Percentiles rank a stretch among this genome's conserved stretches.
These are phyloP conservation scores for Takifugu bimaculatus DNA, from an alignment of 2,113 vertebrate genomes.

Conservation along the genomic window DNA sequence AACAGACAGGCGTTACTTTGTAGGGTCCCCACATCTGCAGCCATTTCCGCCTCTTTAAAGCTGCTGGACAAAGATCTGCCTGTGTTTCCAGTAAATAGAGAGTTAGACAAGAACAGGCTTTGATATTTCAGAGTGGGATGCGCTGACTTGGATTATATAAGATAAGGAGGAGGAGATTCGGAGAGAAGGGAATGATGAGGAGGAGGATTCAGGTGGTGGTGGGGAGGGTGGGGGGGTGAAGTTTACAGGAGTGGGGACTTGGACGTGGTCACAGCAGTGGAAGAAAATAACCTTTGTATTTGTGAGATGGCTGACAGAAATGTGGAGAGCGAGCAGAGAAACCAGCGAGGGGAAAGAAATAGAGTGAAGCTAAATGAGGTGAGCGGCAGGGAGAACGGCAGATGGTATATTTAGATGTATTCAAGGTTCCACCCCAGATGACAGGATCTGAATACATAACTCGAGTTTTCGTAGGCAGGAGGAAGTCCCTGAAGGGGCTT, in stretches of 20 bases:
- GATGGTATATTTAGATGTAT: constrained; percentile 41
- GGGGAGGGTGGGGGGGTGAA: background rate
- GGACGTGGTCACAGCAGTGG: background rate
- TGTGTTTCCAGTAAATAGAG: constrained; percentile 47
- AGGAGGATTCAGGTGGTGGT: background rate
- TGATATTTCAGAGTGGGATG: constrained; percentile 61
- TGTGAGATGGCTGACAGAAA: constrained; percentile 22
- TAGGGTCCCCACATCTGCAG: constrained; percentile 67
- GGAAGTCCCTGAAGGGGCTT: background rate
- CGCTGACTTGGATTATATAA: constrained; percentile 54
- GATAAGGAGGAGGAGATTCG: constrained; percentile 46
- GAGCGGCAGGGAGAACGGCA: constrained; percentile 30
- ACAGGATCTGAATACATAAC: constrained; percentile 14
- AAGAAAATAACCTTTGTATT: constrained; percentile 21
- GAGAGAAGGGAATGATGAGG: constrained; percentile 14
- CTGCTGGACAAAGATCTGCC: constrained; percentile 56
- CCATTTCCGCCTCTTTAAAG: constrained; percentile 67
- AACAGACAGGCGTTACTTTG: constrained; percentile 61
- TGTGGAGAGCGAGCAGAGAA: constrained; percentile 17
- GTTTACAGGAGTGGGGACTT: background rate
- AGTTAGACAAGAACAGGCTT: constrained; percentile 54
- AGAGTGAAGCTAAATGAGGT: constrained; percentile 10
- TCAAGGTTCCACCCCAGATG: constrained; percentile 38
- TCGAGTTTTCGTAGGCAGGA: constrained; percentile 17
- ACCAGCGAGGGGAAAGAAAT: constrained; percentile 13